A percentile compares a stretch with the other conserved stretches of the same genome.
These are phyloP conservation scores for Pelvicachromis taeniatus DNA, from an alignment of 2,113 vertebrate species.

Conservation along the genomic window DNA sequence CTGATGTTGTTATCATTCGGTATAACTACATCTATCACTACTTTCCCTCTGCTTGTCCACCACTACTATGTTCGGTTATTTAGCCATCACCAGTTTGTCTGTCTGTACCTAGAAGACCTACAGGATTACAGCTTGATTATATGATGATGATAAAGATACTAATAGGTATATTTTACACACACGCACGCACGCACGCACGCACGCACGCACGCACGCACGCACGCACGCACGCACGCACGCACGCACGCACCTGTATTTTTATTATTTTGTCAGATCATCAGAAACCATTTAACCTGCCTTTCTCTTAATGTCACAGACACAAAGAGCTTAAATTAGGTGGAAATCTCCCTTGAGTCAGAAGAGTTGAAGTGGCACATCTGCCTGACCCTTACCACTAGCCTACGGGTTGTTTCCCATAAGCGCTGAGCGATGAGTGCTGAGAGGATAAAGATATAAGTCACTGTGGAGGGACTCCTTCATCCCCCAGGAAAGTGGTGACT, in stretches of 20 bases:
- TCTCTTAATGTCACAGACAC: constrained; percentile 18
- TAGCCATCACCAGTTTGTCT: background rate
- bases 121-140: background rate
- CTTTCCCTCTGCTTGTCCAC: background rate
- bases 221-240: too few species aligned
- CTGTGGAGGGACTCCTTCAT: constrained; percentile 26
- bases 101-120: background rate
- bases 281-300: background rate
- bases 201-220: too few species aligned
- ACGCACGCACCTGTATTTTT: background rate
- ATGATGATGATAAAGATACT: background rate
- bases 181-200: background rate
- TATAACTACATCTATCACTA: background rate
- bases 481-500: constrained; percentile 44
- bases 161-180: background rate
- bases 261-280: background rate
- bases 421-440: constrained; percentile 35
- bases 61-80: background rate
- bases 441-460: constrained; percentile 62
- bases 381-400: constrained; percentile 52
- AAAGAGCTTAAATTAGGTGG: constrained; percentile 45
- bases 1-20: background rate
- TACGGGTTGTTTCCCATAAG: constrained; percentile 27
- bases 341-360: constrained; percentile 11
- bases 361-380: constrained; percentile 19